A percentile compares a stretch with the other conserved stretches of the same genome.
phyloP scores from a whole-genome alignment of 2,113 vertebrate species.

The Corythornis vintsioides region DNA sequence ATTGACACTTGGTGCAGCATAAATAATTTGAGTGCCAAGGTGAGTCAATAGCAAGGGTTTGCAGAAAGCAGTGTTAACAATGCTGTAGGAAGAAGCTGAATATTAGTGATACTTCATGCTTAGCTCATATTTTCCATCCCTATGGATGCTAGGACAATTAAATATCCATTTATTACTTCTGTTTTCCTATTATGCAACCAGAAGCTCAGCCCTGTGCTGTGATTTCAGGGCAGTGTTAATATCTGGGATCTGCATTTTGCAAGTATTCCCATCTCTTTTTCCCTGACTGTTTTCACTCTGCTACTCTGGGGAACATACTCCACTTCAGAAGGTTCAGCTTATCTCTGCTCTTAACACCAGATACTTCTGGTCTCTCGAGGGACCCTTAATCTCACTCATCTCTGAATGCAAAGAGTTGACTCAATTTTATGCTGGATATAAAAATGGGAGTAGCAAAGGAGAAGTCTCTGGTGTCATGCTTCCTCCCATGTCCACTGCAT shows the following conservation, averaged over 20 bases:
- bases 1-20: background rate
- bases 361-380: background rate
- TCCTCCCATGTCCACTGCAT: background rate
- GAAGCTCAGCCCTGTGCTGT: background rate
- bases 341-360: background rate
- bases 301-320: background rate
- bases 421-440: background rate
- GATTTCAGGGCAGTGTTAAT: background rate
- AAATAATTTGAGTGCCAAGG: background rate
- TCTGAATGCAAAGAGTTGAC: background rate
- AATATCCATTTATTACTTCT: background rate
- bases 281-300: background rate
- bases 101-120: background rate
- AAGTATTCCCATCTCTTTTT: background rate
- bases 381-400: fast-evolving
- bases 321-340: background rate
- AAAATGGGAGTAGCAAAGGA: background rate
- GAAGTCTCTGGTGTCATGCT: background rate
- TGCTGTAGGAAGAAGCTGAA: background rate
- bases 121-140: background rate
- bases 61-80: background rate
- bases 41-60: background rate
- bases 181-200: background rate
- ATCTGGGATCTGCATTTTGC: background rate
- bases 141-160: background rate